These are phyloP conservation scores for Poecilobothrus nobilitatus DNA, from an alignment of 2,888 invertebrate genomes.

Conservation along the genomic window DNA sequence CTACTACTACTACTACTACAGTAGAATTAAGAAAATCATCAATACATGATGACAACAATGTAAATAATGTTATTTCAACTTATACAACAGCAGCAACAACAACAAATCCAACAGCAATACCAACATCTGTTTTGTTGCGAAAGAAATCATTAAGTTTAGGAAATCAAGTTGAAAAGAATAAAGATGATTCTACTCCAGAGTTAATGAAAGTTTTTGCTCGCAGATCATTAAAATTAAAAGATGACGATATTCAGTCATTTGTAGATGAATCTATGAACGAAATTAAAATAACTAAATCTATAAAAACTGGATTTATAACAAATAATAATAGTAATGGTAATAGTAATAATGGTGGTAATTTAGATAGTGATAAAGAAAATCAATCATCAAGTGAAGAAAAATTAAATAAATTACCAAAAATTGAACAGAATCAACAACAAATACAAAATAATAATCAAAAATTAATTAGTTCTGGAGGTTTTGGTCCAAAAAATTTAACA, in stretches of 20 bases:
- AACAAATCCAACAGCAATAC: background rate
- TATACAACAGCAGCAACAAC: background rate
- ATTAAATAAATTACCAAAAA: constrained; percentile 37
- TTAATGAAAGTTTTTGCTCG: constrained; percentile 74
- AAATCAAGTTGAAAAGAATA: constrained; percentile 19
- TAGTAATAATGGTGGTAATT: constrained; percentile 48
- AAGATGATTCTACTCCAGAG: constrained; percentile 65
- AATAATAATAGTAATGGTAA: constrained; percentile 35
- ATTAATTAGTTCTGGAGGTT: constrained; percentile 18
- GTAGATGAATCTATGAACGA: constrained; percentile 34
- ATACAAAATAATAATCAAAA: constrained; percentile 23
- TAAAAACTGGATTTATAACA: background rate
- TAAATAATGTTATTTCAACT: background rate
- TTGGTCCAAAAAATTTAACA: constrained; percentile 14
- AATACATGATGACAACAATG: constrained; percentile 19
- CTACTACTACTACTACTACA: constrained; percentile 8
- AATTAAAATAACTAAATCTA: constrained; percentile 13
- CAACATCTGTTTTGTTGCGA: constrained; percentile 35
- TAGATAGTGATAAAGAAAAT: constrained; percentile 69
- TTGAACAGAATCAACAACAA: constrained; percentile 30
- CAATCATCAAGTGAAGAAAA: constrained; percentile 50
- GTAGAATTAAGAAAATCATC: constrained; percentile 16
- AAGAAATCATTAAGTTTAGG: constrained; percentile 39
- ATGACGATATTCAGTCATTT: constrained; percentile 55
- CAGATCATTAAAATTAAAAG: constrained; percentile 71